These are phyloP conservation scores for Drosophila busckii DNA, from an alignment of 1,140 invertebrate species.

Conservation along the genomic window DNA sequence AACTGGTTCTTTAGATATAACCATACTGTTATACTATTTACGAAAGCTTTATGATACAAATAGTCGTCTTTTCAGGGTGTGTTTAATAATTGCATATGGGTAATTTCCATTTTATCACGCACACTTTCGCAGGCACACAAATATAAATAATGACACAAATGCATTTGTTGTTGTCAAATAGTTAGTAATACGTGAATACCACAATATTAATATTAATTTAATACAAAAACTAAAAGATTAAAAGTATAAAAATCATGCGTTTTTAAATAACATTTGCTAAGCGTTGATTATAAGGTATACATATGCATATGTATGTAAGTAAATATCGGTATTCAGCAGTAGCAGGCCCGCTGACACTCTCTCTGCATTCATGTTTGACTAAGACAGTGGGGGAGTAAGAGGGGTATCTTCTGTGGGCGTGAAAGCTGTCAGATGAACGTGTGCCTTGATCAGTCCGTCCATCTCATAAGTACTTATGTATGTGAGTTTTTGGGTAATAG, in stretches of 20 bases:
- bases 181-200: slow-evolving; percentile 42
- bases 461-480: no score
- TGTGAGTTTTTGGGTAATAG: no score
- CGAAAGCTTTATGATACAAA: no score
- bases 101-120: slow-evolving; percentile 5
- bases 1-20: no score
- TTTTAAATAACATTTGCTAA: slow-evolving; percentile 47
- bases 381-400: no score
- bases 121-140: slow-evolving; percentile 7
- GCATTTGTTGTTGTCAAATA: slow-evolving; percentile 9
- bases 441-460: background rate
- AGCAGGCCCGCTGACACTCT: slow-evolving; percentile 12
- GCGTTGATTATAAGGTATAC: slow-evolving; percentile 26
- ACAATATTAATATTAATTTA: slow-evolving; percentile 39
- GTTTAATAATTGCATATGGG: no score
- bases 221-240: slow-evolving; percentile 38
- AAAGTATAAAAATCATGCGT: slow-evolving; percentile 45
- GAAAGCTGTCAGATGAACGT: background rate
- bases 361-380: slow-evolving; percentile 11
- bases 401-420: background rate
- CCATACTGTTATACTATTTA: no score
- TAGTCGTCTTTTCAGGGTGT: no score
- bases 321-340: slow-evolving; percentile 36
- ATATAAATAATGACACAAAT: slow-evolving; percentile 30
- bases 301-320: slow-evolving; percentile 28